Evolutionary conservation across 1,140 invertebrate genomes (phyloP).

Genomic region (Paraescarpia echinospica): DNA sequence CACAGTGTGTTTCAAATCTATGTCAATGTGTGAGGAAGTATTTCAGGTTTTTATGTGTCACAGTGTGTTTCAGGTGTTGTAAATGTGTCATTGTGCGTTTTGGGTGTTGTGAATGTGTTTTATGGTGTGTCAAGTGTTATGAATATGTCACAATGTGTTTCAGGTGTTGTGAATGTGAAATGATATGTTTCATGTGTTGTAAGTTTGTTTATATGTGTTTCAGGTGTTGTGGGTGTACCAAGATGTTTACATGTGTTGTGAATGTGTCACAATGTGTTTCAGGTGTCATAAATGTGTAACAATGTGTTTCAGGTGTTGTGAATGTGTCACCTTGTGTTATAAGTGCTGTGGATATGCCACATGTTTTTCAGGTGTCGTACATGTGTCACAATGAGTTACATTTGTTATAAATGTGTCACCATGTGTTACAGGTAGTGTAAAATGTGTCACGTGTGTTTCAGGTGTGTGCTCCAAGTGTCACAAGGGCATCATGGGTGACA

Average conservation of each 20-base stretch:
- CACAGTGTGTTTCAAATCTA: too few relatives aligned
- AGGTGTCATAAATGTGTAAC: not conserved
- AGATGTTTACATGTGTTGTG: not conserved
- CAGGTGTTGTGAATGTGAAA: not conserved
- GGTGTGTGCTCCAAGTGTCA: slow-evolving; percentile 87
- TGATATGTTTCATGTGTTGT: not conserved
- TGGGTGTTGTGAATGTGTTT: too few relatives aligned
- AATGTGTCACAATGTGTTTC: not conserved
- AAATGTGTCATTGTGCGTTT: too few relatives aligned
- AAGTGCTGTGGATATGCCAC: not conserved
- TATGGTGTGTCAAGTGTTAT: not conserved
- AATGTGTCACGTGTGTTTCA: slow-evolving; percentile 37
- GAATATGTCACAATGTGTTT: not conserved
- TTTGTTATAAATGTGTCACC: not conserved
- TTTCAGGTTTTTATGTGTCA: too few relatives aligned
- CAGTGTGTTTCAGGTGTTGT: too few relatives aligned
- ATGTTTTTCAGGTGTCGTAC: not conserved
- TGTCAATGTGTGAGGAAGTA: too few relatives aligned
- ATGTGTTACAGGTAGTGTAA: not conserved
- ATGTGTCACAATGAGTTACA: not conserved
- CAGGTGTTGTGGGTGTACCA: not conserved
- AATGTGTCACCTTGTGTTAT: not conserved
- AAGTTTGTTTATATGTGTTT: not conserved
- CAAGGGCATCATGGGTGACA: slow-evolving; percentile 86
- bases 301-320: not conserved